These are phyloP conservation scores for Sinonovacula constricta DNA, from an alignment of 1,140 invertebrate species.

Conservation along the genomic window DNA sequence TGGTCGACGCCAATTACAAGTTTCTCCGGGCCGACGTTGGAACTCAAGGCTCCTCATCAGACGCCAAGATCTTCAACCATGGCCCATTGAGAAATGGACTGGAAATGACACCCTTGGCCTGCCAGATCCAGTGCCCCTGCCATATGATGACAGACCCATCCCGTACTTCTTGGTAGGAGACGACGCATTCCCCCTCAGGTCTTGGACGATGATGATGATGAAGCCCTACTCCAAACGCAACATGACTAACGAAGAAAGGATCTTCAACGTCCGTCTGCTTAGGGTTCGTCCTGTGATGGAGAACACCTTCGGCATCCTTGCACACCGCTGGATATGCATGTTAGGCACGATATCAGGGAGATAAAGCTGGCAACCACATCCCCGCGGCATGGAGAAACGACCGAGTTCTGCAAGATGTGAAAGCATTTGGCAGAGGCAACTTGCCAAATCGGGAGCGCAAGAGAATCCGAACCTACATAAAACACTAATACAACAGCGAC, in stretches of 20 bases:
- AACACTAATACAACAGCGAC: no score
- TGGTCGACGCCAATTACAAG: conserved; percentile 76
- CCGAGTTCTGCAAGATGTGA: no score
- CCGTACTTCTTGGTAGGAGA: conserved; percentile 61
- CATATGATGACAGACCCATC: conserved; percentile 32
- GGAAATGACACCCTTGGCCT: no score
- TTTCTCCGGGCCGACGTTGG: no score
- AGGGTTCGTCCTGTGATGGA: conserved; percentile 70
- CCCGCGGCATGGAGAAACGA: conserved; percentile 52
- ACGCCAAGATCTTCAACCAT: no score
- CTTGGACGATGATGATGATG: conserved; percentile 61
- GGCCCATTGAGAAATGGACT: no score
- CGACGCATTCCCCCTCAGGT: conserved; percentile 63
- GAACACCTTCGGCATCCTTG: conserved; percentile 73
- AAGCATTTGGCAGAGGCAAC: no score
- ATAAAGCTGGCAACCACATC: conserved; percentile 35
- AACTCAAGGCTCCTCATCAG: no score
- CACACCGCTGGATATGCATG: conserved; percentile 43
- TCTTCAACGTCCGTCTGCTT: conserved; percentile 79
- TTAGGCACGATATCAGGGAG: conserved; percentile 42
- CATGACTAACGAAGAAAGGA: conserved; percentile 57
- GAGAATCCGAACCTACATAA: no score
- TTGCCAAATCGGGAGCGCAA: no score
- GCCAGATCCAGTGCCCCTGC: no score
- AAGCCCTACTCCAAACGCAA: conserved; percentile 67